Evolutionary conservation across 2,888 invertebrate species (phyloP).

Genomic region (Steromphala cineraria): DNA sequence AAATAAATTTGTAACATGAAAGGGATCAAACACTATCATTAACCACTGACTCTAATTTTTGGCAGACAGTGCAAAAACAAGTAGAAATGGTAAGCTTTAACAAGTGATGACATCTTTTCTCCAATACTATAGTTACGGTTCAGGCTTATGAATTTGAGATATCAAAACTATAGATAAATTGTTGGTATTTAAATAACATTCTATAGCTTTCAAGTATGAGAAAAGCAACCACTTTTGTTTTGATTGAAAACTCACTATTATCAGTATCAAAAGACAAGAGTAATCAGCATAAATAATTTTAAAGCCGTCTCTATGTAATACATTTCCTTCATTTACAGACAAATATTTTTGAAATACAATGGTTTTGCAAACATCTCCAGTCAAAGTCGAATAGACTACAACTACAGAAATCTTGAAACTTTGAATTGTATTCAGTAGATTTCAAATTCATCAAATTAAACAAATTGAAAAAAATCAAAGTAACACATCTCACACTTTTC

Average conservation of each 20-base stretch:
- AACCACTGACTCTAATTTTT: not conserved
- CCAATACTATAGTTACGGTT: not conserved
- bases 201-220: not conserved
- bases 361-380: not conserved
- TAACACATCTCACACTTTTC: not conserved
- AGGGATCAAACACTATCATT: not conserved
- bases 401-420: no score
- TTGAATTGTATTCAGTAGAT: no score
- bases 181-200: not conserved
- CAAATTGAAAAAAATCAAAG: not conserved
- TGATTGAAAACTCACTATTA: not conserved
- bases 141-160: not conserved
- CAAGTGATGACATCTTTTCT: not conserved
- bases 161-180: not conserved
- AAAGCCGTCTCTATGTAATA: not conserved
- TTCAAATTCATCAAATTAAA: no score
- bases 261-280: not conserved
- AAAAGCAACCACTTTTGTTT: conserved; percentile 9
- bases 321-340: not conserved
- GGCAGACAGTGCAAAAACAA: not conserved
- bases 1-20: not conserved
- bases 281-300: not conserved
- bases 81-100: no score
- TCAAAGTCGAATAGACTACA: no score
- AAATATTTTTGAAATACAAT: conserved; percentile 1